Base-by-base conservation (phyloP, 2,888 invertebrate species). In the Spicauda simplicius region DNA sequence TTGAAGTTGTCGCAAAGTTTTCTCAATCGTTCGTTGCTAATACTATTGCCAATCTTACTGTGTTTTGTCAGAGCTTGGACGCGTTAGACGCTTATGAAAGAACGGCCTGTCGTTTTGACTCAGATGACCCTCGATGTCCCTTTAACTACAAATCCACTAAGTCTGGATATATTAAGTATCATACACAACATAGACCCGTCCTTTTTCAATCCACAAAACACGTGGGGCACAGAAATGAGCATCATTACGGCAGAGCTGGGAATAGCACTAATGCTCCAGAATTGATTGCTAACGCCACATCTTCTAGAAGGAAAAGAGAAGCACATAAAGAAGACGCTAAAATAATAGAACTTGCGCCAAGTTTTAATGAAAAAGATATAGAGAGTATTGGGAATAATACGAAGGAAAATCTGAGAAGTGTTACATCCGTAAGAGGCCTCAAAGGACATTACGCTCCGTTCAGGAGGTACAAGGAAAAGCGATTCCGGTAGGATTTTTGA, bases 111-210 rank as follows among this genome's bases (percentile, higher is more conserved):
- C 30, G 71, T 33, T 30, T 18, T 7, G 30, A 18, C 37, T 48
- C 33, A 0, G 69, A 57, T 0, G 60, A 66, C 0, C 54, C 70
- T 0, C 71, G 77, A 63, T 84, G 83, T 52, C 69, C 69, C 0
- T 25, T 56, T 5, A 57, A 45, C 0, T 84, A 75, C 20, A 78
- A 64, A 45, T 83, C 85, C 0, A 87, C 88, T 0, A 84, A 83
- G 69, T 74, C 74, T 0, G 85, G 87, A 0, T 5, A 56, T 0
- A 78, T 84, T 0, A 70, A 16, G 5, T 66, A 81, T 71, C 82
- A 80, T 0, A 87, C 88, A 0, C 74, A 86, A 8, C 82, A 87
- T 19, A 74, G 84, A 64, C 89, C 89, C 0, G 5, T 67, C 0
- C 73, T 74, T 4, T 6, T 12, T 4, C 76, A 75, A 18, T 82